Conservation (phyloP, 2,113 vertebrate genomes). For the Ondatra zibethicus region DNA sequence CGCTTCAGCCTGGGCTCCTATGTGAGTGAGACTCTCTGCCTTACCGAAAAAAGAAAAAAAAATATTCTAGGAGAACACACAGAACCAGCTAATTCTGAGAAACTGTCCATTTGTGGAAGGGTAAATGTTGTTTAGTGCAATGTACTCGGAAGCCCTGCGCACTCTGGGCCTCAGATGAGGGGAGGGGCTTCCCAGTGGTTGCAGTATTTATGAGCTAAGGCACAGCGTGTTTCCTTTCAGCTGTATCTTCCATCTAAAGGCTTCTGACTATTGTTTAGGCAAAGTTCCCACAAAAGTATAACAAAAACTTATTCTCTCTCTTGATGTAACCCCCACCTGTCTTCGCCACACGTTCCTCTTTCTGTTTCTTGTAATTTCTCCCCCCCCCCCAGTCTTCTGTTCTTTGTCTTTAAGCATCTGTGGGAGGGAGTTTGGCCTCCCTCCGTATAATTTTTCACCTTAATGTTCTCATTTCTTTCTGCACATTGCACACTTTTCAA, state of each 20-base stretch:
- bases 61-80: too few relatives aligned
- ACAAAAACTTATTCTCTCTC: constrained; percentile 38
- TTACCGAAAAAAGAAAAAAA: neutral
- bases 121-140: accelerated
- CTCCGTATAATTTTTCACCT: constrained; percentile 60
- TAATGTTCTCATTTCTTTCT: neutral
- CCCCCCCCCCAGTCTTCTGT: neutral
- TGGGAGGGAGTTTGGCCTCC: constrained; percentile 49
- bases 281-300: constrained; percentile 63
- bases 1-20: neutral
- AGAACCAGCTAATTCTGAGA: neutral
- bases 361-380: constrained; percentile 60
- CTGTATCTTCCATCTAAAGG: constrained; percentile 61
- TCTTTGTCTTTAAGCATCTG: constrained; percentile 8
- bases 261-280: constrained; percentile 57
- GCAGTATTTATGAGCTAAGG: neutral
- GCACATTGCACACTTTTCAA: neutral
- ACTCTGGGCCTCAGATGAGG: neutral
- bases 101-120: neutral
- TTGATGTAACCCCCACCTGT: neutral
- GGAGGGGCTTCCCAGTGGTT: neutral
- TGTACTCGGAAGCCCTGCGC: neutral
- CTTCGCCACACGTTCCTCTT: constrained; percentile 57
- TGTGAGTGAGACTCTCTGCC: neutral
- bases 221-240: constrained; percentile 68